phyloP scores from a whole-genome alignment of 2,888 invertebrate species.

The Campoplex capitator region DNA sequence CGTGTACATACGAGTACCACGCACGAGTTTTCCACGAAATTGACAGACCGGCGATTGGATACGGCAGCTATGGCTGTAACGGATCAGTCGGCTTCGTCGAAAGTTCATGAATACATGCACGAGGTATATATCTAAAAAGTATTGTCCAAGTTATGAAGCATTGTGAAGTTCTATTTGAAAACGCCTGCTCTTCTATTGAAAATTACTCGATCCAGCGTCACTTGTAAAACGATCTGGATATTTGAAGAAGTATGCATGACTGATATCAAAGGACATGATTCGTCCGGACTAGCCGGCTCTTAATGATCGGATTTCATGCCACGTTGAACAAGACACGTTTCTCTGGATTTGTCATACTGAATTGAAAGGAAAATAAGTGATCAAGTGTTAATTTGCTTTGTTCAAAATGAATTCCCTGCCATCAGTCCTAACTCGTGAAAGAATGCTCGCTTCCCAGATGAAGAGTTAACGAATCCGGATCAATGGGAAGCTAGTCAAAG shows the following conservation, averaged over 20 bases:
- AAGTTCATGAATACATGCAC: slow-evolving; percentile 9
- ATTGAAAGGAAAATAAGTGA: not conserved
- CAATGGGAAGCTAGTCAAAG: slow-evolving; percentile 6
- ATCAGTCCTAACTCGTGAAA: slow-evolving; percentile 34
- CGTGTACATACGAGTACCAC: not conserved
- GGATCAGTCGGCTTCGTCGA: slow-evolving; percentile 29
- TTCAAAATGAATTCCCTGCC: slow-evolving; percentile 20
- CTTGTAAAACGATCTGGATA: not conserved
- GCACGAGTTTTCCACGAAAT: slow-evolving; percentile 43
- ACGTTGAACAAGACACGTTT: not conserved
- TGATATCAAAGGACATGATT: not conserved
- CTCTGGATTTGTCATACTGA: not conserved
- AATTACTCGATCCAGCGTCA: not conserved
- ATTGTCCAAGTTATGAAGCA: not conserved
- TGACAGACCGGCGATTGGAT: slow-evolving; percentile 30
- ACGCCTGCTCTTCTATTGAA: not conserved
- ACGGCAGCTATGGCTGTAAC: not conserved
- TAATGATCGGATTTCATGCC: not conserved
- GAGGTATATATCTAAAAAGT: not conserved
- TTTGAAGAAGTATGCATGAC: not conserved
- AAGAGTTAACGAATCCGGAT: slow-evolving; percentile 9
- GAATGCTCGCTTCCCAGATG: slow-evolving; percentile 43
- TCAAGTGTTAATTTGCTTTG: slow-evolving; percentile 40
- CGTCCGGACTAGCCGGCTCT: not conserved
- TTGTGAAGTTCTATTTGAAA: not conserved